Evolutionary conservation across 2,888 invertebrate species (phyloP).

Genomic region (Dolichopus griseipennis): DNA sequence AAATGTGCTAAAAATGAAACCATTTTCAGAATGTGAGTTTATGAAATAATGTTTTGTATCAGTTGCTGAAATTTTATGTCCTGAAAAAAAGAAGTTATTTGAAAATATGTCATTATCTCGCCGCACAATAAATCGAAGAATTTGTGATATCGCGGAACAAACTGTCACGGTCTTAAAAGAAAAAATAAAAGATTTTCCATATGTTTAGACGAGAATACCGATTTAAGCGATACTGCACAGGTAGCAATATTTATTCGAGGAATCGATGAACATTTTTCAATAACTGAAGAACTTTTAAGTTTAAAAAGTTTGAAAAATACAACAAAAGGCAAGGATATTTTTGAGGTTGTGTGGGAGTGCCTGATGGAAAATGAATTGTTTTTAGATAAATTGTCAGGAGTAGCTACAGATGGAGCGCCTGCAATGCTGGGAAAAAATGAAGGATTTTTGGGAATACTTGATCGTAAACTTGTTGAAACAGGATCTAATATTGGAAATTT

Average conservation of each 20-base stretch:
- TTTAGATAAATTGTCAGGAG: conserved; percentile 9
- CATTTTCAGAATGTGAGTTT: too few relatives aligned
- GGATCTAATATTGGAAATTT: too few relatives aligned
- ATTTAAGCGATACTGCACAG: conserved; percentile 13
- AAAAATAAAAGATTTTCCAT: neutral
- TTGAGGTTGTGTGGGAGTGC: neutral
- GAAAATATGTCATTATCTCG: neutral
- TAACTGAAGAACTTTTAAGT: conserved; percentile 14
- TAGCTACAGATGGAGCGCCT: conserved; percentile 8
- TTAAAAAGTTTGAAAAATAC: conserved; percentile 6
- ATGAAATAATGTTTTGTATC: too few relatives aligned
- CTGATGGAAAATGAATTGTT: neutral
- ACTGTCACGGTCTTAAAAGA: neutral
- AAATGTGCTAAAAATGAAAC: too few relatives aligned
- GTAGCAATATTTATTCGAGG: conserved; percentile 13
- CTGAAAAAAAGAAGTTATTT: too few relatives aligned
- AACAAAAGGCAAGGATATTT: conserved; percentile 7
- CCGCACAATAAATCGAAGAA: neutral
- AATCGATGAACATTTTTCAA: conserved; percentile 4
- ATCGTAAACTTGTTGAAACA: too few relatives aligned
- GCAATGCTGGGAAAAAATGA: conserved; percentile 8
- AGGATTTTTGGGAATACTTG: conserved; percentile 9
- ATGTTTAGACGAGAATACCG: conserved; percentile 15
- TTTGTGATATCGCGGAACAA: neutral
- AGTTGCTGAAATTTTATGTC: too few relatives aligned